phyloP scores from a whole-genome alignment of 2,888 invertebrate genomes.

The Spilarctia lutea region DNA sequence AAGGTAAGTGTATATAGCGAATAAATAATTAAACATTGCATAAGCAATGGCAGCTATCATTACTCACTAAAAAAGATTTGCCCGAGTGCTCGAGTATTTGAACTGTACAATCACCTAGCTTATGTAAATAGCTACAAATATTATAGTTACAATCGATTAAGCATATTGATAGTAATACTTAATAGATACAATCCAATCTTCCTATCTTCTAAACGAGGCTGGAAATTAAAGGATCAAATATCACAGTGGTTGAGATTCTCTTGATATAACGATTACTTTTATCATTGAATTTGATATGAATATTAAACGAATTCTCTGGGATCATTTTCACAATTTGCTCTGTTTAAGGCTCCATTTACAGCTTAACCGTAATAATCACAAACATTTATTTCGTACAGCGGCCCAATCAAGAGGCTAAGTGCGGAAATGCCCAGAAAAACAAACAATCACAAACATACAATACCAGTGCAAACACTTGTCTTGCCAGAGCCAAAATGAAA shows the following conservation, averaged over 20 bases:
- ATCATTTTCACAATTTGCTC: neutral
- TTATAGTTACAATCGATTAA: constrained; percentile 49
- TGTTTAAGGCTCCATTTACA: neutral
- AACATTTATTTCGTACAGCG: too few species aligned
- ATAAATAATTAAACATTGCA: constrained; percentile 41
- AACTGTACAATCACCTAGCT: constrained; percentile 39
- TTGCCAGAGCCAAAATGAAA: neutral
- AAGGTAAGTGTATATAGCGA: constrained; percentile 32
- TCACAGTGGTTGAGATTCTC: constrained; percentile 66
- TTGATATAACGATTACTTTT: constrained; percentile 21
- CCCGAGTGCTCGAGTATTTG: constrained; percentile 33
- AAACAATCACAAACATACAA: neutral
- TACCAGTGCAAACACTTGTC: neutral
- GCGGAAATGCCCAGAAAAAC: too few species aligned
- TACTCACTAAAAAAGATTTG: constrained; percentile 26
- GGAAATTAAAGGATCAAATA: constrained; percentile 55
- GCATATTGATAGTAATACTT: constrained; percentile 55
- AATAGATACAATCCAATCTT: constrained; percentile 32
- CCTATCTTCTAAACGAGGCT: constrained; percentile 24
- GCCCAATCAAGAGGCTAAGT: too few species aligned
- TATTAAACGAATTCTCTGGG: neutral
- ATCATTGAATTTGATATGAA: constrained; percentile 19
- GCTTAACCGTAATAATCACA: neutral
- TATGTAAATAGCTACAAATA: constrained; percentile 46
- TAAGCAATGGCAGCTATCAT: constrained; percentile 39